A percentile compares a stretch with the other conserved stretches of the same genome.
Conservation (phyloP, 2,797 vertebrate species). For the Sebastes trivittatus region DNA sequence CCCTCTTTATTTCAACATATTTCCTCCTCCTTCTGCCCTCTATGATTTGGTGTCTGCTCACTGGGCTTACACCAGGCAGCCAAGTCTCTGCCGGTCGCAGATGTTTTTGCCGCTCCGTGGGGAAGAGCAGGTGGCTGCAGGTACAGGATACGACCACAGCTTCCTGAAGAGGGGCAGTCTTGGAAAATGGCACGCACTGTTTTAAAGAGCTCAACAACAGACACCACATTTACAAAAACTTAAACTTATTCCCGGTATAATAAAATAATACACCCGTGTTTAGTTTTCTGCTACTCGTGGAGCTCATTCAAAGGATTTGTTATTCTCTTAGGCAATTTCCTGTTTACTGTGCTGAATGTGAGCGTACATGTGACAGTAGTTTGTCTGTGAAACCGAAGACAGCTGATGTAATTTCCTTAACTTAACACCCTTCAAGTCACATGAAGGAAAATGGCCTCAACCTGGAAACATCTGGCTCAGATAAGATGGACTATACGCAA, state of each 20-base stretch:
- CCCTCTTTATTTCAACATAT: slow-evolving; percentile 25
- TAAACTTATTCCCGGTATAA: not conserved
- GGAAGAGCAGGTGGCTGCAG: slow-evolving; percentile 70
- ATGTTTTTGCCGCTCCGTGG: slow-evolving; percentile 50
- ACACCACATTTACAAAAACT: not conserved
- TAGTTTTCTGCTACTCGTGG: slow-evolving; percentile 16
- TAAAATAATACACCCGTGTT: slow-evolving; percentile 6
- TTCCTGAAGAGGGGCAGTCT: slow-evolving; percentile 30
- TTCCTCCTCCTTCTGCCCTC: not conserved
- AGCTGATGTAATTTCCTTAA: slow-evolving; percentile 59
- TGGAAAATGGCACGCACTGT: slow-evolving; percentile 8
- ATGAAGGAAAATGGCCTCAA: slow-evolving; percentile 16
- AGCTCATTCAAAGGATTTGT: slow-evolving; percentile 48
- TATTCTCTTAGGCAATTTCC: slow-evolving; percentile 57
- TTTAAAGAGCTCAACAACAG: slow-evolving; percentile 18
- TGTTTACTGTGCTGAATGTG: slow-evolving; percentile 55
- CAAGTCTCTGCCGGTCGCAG: slow-evolving; percentile 47
- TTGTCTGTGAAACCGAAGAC: slow-evolving; percentile 43
- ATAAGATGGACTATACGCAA: slow-evolving; percentile 20
- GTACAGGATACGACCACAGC: slow-evolving; percentile 34
- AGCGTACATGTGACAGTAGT: slow-evolving; percentile 54
- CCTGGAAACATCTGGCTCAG: slow-evolving; percentile 60
- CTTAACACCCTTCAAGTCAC: slow-evolving; percentile 45
- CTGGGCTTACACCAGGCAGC: slow-evolving; percentile 44
- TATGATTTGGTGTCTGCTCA: slow-evolving; percentile 47